These are phyloP conservation scores for Pampus argenteus DNA, from an alignment of 2,797 vertebrate genomes.

Conservation along the genomic window DNA sequence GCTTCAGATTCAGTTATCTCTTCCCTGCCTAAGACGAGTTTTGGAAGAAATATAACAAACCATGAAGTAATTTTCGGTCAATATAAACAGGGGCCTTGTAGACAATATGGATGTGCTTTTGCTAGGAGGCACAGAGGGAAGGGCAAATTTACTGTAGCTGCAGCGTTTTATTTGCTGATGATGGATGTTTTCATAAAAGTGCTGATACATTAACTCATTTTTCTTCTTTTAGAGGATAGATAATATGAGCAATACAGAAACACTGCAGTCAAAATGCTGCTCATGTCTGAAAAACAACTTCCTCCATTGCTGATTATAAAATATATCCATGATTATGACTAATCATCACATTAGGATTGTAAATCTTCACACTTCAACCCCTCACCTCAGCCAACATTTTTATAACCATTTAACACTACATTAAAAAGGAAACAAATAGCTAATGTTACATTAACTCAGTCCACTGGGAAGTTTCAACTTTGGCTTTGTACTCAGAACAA, in stretches of 20 bases:
- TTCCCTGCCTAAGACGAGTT: constrained; percentile 7
- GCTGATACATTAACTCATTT: constrained; percentile 54
- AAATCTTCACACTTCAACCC: background rate
- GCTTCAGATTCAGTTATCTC: constrained; percentile 16
- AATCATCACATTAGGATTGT: constrained; percentile 3
- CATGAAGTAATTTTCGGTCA: constrained; percentile 27
- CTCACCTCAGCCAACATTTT: background rate
- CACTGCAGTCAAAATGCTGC: constrained; percentile 40
- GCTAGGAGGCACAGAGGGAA: constrained; percentile 49
- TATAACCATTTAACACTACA: too few species aligned
- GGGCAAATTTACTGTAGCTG: constrained; percentile 57
- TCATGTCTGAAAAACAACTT: constrained; percentile 37
- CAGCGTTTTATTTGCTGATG: constrained; percentile 71
- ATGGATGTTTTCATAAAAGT: constrained; percentile 68
- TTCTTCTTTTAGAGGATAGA: constrained; percentile 44
- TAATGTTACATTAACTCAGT: background rate
- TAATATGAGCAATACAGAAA: constrained; percentile 27
- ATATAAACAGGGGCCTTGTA: constrained; percentile 48
- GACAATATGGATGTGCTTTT: constrained; percentile 57
- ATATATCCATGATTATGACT: background rate
- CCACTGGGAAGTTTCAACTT: background rate
- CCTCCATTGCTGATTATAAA: constrained; percentile 16
- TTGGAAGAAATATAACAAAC: constrained; percentile 25
- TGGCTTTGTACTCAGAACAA: background rate
- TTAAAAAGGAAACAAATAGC: too few species aligned